Evolutionary conservation across 2,888 invertebrate species (phyloP).

Genomic region (Amblyjoppa proteus): DNA sequence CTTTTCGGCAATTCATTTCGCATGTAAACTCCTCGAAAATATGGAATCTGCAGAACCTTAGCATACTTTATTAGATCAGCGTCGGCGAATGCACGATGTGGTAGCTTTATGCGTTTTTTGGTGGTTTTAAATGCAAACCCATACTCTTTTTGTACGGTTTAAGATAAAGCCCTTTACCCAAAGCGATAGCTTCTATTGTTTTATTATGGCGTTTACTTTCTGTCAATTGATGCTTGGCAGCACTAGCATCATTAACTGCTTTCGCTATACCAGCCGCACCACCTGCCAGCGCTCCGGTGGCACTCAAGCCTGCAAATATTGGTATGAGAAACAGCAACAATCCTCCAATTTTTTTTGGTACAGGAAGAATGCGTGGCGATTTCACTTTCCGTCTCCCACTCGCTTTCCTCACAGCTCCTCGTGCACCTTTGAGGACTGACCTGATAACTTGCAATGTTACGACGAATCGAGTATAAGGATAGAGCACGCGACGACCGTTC

Average conservation of each 20-base stretch:
- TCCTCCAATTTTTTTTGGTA: conserved; percentile 70
- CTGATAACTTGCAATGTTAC: conserved; percentile 52
- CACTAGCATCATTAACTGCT: conserved; percentile 78
- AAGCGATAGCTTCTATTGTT: conserved; percentile 80
- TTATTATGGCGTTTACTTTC: conserved; percentile 80
- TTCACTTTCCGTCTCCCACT: conserved; percentile 59
- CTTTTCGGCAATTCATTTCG: conserved; percentile 80
- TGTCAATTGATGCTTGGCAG: conserved; percentile 75
- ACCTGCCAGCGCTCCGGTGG: conserved; percentile 77
- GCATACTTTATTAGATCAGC: conserved; percentile 71
- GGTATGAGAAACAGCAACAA: conserved; percentile 73
- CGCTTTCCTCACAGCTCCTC: conserved; percentile 50
- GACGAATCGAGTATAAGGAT: too few relatives aligned
- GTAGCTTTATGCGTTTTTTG: conserved; percentile 67
- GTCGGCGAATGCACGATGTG: conserved; percentile 73
- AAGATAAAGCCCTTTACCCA: conserved; percentile 73
- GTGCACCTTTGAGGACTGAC: conserved; percentile 59
- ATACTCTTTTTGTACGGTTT: conserved; percentile 72
- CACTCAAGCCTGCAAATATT: conserved; percentile 73
- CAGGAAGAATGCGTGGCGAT: conserved; percentile 62
- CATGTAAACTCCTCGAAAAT: conserved; percentile 78
- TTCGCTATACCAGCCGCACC: conserved; percentile 80
- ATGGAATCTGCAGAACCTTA: conserved; percentile 63
- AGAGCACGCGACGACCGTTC: too few relatives aligned
- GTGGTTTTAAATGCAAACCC: conserved; percentile 68